A percentile compares a stretch with the other conserved stretches of the same genome.
These are phyloP conservation scores for Conistra vaccinii DNA, from an alignment of 2,888 invertebrate species.

Conservation along the genomic window DNA sequence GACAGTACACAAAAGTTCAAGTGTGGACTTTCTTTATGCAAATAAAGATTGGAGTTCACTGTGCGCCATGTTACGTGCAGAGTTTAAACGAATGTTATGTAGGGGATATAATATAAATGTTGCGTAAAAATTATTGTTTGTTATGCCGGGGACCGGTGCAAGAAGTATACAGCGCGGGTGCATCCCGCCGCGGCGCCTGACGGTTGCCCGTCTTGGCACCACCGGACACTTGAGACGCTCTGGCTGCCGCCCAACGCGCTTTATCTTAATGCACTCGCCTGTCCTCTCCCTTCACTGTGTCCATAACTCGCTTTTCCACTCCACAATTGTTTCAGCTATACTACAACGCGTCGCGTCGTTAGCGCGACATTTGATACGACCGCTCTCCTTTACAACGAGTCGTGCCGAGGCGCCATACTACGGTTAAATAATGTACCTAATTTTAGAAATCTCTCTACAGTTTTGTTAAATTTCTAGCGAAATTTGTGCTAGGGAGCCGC, in stretches of 20 bases:
- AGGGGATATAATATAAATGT: conserved; percentile 1
- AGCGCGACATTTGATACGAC: conserved; percentile 75
- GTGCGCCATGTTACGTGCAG: conserved; percentile 1
- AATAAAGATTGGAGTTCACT: conserved; percentile 37
- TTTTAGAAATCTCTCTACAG: conserved; percentile 75
- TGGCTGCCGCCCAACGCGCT: conserved; percentile 87
- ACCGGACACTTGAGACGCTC: conserved; percentile 87
- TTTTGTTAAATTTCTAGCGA: conserved; percentile 75
- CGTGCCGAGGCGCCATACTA: conserved; percentile 61
- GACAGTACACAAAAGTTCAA: conserved; percentile 45
- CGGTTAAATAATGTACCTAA: conserved; percentile 74
- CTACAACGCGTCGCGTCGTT: conserved; percentile 69
- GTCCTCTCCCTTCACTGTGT: conserved; percentile 81
- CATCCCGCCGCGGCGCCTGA: conserved; percentile 68
- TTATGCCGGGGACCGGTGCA: conserved; percentile 11
- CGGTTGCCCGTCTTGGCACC: conserved; percentile 79
- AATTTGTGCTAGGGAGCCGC: conserved; percentile 74
- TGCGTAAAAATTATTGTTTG: conserved; percentile 44
- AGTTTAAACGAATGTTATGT: conserved; percentile 11
- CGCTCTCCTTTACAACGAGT: conserved; percentile 50
- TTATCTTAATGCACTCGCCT: conserved; percentile 88
- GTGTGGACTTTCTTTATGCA: conserved; percentile 51
- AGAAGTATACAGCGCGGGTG: conserved; percentile 53
- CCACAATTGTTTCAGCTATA: conserved; percentile 81
- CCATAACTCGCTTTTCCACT: conserved; percentile 85